Evolutionary conservation across 2,888 invertebrate genomes (phyloP), one percentile per base, ranked within the genome.

Genomic region (Bembecia ichneumoniformis): DNA sequence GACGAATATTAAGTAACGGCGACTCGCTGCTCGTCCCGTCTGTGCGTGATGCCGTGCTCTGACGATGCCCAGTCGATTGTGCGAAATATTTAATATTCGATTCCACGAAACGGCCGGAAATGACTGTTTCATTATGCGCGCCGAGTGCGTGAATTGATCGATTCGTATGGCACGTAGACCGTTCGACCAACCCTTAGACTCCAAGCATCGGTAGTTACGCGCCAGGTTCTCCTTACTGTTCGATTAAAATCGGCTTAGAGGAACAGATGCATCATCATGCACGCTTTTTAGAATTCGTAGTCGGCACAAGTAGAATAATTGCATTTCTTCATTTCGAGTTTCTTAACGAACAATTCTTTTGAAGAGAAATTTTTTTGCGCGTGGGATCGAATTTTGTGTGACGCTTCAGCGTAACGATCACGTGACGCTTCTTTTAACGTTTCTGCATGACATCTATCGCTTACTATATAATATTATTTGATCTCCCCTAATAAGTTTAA

Each of bases 41-140:
- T 60, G 66, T 68, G 74, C 73, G 71, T 28, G 28, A 28, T 28
- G 28, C 28, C 28, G 28, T 71, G 75, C 64, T 63, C 58, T 65
- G 68, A 56, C 74, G 65, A 57, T 63, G 66, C 62, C 63, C 61
- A 62, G 65, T 49, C 58, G 60, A 59, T 64, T 62, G 63, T 60
- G 71, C 69, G 63, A 69, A 68, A 64, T 68, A 65, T 68, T 64
- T 60, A 63, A 66, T 62, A 62, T 77, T 71, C 64, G 64, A 77
- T 83, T 78, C 82, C 68, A 58, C 66, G 86, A 82, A 86, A 62
- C 59, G 67, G 64, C 80, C 83, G 84, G 84, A 86, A 81, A 80
- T 77, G 75, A 69, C 71, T 69, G 69, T 66, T 77, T 77, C 75
- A 71, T 76, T 82, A 84, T 84, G 81, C 81, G 63, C 66, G 71